Base-by-base conservation (phyloP, 2,797 vertebrate genomes). In the Cyclopterus lumpus region DNA sequence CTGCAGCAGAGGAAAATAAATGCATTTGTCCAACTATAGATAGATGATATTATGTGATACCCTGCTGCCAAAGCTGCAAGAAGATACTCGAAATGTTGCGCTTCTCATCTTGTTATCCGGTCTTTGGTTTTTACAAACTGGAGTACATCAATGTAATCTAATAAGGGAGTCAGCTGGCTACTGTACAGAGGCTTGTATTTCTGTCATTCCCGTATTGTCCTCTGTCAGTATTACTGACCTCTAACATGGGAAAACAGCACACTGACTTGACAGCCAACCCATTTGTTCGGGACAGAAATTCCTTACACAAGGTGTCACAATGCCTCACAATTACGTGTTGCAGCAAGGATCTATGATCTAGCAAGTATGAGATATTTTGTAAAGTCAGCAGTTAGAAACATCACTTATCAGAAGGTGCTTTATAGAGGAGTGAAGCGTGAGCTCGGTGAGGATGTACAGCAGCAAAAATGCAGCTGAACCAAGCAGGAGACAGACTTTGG, bases 151-250 rank as follows among this genome's bases (percentile, higher is more conserved):
- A 22, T 75, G 71, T 83, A 79, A 91, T 90, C 78, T 80, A 80
- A 84, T 85, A 83, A 90, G 83, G 67, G 79, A 79, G 71, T 61
- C 59, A 71, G 73, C 73, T 81, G 75, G 79, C 80, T 62, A 73
- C 65, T 79, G 66, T 70, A 77, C 82, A 84, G 71, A 80, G 67
- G 67, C 72, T 84, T 83, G 73, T 78, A 73, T 84, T 81, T 83
- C 80, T 79, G 61, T 82, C 90, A 94, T 92, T 90, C 88, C 86
- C 80, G 79, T 77, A 76, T 84, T 63, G 89, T 86, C 75, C 85
- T 87, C 83, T 89, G 88, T 80, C 87, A 88, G 83, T 83, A 91
- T 90, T 86, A 82, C 85, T 82, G 90, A 89, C 88, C 88, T 91
- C 84, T 51, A 85, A 65, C 73, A 71, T 70, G 74, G 82, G 76